These are phyloP conservation scores for Cheilosia variabilis DNA, from an alignment of 2,888 invertebrate genomes.

Conservation along the genomic window DNA sequence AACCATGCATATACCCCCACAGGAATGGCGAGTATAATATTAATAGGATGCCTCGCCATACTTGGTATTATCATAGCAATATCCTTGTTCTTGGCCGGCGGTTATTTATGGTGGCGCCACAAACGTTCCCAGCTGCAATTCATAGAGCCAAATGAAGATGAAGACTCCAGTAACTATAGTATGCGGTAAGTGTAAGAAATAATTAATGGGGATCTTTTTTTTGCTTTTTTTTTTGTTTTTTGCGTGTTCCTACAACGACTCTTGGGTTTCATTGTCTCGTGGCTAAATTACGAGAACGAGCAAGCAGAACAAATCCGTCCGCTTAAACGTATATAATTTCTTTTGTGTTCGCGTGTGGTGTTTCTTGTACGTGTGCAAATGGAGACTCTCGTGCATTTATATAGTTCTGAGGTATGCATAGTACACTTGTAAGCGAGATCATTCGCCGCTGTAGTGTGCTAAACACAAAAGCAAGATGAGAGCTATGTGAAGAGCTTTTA, in stretches of 20 bases:
- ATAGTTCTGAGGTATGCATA: background rate
- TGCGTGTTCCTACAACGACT: background rate
- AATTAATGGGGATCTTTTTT: background rate
- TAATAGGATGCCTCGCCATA: slow-evolving; percentile 82
- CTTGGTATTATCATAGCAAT: slow-evolving; percentile 82
- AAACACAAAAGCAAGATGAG: slow-evolving; percentile 7
- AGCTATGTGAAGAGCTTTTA: slow-evolving; percentile 9
- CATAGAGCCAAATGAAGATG: slow-evolving; percentile 83
- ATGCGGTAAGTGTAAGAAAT: slow-evolving; percentile 79
- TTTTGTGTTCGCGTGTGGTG: background rate
- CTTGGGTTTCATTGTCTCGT: slow-evolving; percentile 5
- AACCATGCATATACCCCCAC: slow-evolving; percentile 43
- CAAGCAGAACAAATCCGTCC: background rate
- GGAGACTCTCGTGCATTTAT: background rate
- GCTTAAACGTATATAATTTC: slow-evolving; percentile 8
- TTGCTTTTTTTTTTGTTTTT: background rate
- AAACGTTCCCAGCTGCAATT: slow-evolving; percentile 83
- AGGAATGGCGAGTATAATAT: slow-evolving; percentile 82
- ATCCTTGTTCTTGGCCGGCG: slow-evolving; percentile 82
- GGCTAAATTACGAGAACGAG: background rate
- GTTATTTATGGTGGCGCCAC: slow-evolving; percentile 84
- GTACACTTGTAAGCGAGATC: slow-evolving; percentile 13
- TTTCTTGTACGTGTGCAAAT: background rate
- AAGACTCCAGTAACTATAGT: slow-evolving; percentile 82
- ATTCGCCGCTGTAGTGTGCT: slow-evolving; percentile 33